These are phyloP conservation scores for Cyprinodon diabolis DNA, from an alignment of 2,797 vertebrate genomes.

Conservation along the genomic window DNA sequence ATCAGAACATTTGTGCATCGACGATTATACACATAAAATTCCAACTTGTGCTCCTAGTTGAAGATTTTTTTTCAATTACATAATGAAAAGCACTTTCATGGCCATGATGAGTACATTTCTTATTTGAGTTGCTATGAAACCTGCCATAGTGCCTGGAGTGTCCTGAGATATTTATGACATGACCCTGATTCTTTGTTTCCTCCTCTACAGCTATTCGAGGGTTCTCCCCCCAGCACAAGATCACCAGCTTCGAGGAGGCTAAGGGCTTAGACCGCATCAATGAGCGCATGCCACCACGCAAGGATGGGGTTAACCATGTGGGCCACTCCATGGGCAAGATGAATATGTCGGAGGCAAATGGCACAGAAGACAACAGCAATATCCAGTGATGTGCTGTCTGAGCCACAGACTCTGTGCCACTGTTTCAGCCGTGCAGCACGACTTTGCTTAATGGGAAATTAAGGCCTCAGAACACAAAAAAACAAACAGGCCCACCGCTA, in stretches of 20 bases:
- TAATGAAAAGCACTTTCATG: neutral
- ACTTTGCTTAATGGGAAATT: conserved; percentile 80
- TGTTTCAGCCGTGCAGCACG: conserved; percentile 65
- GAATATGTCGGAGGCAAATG: conserved; percentile 86
- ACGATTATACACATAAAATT: neutral
- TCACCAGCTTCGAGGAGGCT: conserved; percentile 85
- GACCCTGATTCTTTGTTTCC: conserved; percentile 31
- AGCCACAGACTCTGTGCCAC: conserved; percentile 61
- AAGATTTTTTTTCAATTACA: neutral
- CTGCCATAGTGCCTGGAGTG: neutral
- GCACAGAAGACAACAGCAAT: conserved; percentile 87
- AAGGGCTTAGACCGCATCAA: conserved; percentile 87
- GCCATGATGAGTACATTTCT: neutral
- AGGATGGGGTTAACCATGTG: conserved; percentile 83
- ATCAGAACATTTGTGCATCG: no score
- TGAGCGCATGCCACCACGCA: conserved; percentile 86
- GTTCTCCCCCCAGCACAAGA: conserved; percentile 87
- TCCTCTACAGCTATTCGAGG: conserved; percentile 81
- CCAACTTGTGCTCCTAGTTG: neutral
- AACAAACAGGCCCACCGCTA: conserved; percentile 75
- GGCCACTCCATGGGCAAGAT: conserved; percentile 86
- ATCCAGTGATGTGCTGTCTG: conserved; percentile 81
- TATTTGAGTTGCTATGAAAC: neutral
- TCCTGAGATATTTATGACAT: neutral
- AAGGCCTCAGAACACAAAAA: conserved; percentile 78